Evolutionary conservation across 1,140 invertebrate species (phyloP).

Genomic region (Oscheius sp.): DNA sequence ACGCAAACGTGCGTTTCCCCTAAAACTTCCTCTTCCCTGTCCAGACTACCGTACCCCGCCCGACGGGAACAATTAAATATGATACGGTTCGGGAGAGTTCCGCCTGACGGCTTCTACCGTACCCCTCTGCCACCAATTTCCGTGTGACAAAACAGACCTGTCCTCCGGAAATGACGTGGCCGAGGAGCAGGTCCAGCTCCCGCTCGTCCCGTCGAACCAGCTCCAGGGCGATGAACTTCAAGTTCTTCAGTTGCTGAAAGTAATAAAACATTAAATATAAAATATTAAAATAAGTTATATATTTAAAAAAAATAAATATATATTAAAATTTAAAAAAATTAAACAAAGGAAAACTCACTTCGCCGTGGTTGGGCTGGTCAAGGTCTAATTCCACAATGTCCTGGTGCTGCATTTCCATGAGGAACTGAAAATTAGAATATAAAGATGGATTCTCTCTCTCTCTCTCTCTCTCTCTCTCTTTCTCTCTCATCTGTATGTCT

Average conservation of each 20-base stretch:
- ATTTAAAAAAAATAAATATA: no score
- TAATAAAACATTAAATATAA: not conserved
- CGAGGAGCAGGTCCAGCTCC: conserved; percentile 17
- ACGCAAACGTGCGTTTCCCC: no score
- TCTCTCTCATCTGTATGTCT: no score
- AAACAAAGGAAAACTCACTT: not conserved
- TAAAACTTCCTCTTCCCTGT: no score
- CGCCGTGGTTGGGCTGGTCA: conserved; percentile 12
- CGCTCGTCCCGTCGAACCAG: not conserved
- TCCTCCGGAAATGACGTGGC: conserved; percentile 28
- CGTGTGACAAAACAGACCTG: conserved; percentile 20
- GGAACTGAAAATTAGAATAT: conserved; percentile 10
- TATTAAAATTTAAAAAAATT: no score
- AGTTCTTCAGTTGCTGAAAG: conserved; percentile 21
- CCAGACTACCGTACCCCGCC: not conserved
- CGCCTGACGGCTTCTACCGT: no score
- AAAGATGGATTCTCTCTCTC: not conserved
- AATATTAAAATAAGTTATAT: no score
- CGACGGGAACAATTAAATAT: no score
- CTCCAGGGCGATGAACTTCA: conserved; percentile 21
- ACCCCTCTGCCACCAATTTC: no score
- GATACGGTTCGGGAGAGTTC: no score
- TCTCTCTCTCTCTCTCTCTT: no score
- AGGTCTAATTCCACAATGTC: conserved; percentile 28
- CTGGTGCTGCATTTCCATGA: conserved; percentile 28